Conservation (phyloP, 1,140 invertebrate species). For the Drosophila melanogaster region Release_6_plus_ISO1_MT NT_033779.5:7969501-7970000, state of each 20-base stretch:
- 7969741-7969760: background rate
- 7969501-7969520: no score
- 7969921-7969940: background rate
- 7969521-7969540: constrained; percentile 49
- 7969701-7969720: constrained; percentile 74
- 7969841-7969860: no score
- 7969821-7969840: no score
- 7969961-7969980: constrained; percentile 53
- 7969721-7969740: constrained; percentile 17
- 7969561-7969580: constrained; percentile 58
- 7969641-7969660: constrained; percentile 34
- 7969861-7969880: no score
- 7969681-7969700: constrained; percentile 68
- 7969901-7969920: background rate
- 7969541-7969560: constrained; percentile 80
- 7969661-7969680: constrained; percentile 76
- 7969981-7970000: constrained; percentile 82
- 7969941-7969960: constrained; percentile 44
- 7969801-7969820: no score
- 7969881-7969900: background rate
- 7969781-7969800: no score
- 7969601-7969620: constrained; percentile 15
- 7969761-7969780: background rate
- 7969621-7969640: background rate
- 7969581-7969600: constrained; percentile 38